Percentiles rank a stretch among this genome's conserved stretches.
These are phyloP conservation scores for Blennius ocellaris DNA, from an alignment of 2,113 vertebrate species.

Conservation along the genomic window DNA sequence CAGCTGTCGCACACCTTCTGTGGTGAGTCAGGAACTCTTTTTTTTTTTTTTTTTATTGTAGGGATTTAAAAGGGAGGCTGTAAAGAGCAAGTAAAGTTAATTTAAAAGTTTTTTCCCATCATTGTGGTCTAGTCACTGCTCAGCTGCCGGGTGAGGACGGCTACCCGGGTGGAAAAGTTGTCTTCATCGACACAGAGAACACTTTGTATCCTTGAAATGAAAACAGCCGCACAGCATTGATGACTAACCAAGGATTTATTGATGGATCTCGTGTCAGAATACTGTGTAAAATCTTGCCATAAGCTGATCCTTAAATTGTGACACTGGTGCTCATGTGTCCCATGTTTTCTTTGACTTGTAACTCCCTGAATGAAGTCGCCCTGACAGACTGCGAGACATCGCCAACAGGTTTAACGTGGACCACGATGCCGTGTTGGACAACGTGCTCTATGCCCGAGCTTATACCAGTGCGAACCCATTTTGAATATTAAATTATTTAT, in stretches of 20 bases:
- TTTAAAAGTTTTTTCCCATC: not conserved
- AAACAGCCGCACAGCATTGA: not conserved
- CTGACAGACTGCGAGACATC: slow-evolving; percentile 95
- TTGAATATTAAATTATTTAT: too few species aligned
- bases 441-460: slow-evolving; percentile 95
- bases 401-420: slow-evolving; percentile 95
- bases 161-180: slow-evolving; percentile 95
- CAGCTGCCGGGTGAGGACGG: slow-evolving; percentile 93
- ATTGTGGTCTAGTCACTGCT: slow-evolving; percentile 87
- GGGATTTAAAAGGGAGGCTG: not conserved
- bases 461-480: slow-evolving; percentile 90
- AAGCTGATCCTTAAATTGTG: not conserved
- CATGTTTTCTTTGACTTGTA: slow-evolving; percentile 42
- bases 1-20: slow-evolving; percentile 97
- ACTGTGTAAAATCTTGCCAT: not conserved
- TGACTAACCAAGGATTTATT: not conserved
- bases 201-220: slow-evolving; percentile 91
- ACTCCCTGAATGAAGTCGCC: slow-evolving; percentile 85
- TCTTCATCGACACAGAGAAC: slow-evolving; percentile 98
- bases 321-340: not conserved
- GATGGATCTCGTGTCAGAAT: not conserved
- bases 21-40: slow-evolving; percentile 82
- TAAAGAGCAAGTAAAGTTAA: not conserved
- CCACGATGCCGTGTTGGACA: slow-evolving; percentile 95
- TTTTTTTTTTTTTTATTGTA: not conserved